phyloP scores from a whole-genome alignment of 2,797 vertebrate species.

The Lerista edwardsae region DNA sequence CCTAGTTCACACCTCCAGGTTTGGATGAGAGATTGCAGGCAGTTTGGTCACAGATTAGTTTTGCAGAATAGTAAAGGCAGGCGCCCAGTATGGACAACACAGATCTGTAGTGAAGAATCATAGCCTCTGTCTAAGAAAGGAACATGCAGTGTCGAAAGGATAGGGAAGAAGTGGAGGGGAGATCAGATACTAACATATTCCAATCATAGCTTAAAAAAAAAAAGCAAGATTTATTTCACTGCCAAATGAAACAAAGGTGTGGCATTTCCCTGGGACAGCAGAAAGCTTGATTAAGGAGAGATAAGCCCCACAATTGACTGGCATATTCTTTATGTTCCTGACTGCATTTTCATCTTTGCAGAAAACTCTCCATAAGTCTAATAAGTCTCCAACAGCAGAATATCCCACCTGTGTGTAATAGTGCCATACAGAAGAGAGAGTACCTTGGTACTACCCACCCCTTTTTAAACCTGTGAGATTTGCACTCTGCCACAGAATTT shows the following conservation, averaged over 20 bases:
- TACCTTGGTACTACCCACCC: background rate
- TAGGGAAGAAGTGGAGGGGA: background rate
- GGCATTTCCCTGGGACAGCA: background rate
- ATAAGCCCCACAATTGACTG: background rate
- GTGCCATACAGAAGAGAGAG: background rate
- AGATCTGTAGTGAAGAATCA: background rate
- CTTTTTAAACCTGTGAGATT: background rate
- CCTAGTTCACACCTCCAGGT: too few species aligned
- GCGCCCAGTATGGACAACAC: background rate
- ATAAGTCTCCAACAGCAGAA: too few species aligned
- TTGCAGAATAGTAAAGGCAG: background rate
- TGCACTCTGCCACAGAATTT: too few species aligned
- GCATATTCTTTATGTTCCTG: background rate
- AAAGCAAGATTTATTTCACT: background rate
- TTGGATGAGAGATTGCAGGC: background rate
- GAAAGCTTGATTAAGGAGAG: background rate
- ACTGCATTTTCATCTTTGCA: background rate
- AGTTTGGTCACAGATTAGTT: background rate
- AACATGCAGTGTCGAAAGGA: background rate
- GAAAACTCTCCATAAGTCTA: too few species aligned
- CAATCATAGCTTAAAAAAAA: background rate
- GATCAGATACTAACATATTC: background rate
- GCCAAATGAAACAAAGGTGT: background rate
- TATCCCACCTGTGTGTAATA: background rate
- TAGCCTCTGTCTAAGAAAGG: background rate